phyloP scores from a whole-genome alignment of 2,888 invertebrate species.

The Strigamia crassipes region DNA sequence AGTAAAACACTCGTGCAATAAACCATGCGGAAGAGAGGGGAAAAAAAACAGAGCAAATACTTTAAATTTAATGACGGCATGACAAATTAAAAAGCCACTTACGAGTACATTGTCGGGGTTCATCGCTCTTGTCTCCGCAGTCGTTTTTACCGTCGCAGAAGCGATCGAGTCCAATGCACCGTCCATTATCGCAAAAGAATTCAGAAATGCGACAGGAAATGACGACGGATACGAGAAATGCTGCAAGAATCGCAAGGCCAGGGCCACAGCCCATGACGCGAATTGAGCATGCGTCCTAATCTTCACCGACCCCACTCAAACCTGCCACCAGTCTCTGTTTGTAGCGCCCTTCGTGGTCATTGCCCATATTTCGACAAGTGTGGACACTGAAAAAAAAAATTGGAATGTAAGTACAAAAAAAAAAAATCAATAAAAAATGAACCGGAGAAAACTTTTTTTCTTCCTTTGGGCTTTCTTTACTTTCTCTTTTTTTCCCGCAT shows the following conservation, averaged over 20 bases:
- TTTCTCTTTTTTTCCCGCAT: not conserved
- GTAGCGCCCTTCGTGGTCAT: constrained; percentile 19
- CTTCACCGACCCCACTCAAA: constrained; percentile 14
- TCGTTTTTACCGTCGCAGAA: constrained; percentile 78
- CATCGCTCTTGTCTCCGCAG: constrained; percentile 78
- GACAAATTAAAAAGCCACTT: constrained; percentile 61
- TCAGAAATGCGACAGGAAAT: constrained; percentile 73
- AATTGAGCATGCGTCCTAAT: constrained; percentile 21
- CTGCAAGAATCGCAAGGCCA: constrained; percentile 17
- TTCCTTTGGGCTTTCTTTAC: constrained; percentile 10
- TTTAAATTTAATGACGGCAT: not conserved
- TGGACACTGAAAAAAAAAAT: constrained; percentile 24
- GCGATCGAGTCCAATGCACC: constrained; percentile 74
- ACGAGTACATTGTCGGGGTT: constrained; percentile 76
- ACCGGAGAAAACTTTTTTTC: constrained; percentile 23
- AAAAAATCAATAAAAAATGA: constrained; percentile 40
- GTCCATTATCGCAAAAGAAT: constrained; percentile 70
- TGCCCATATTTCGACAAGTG: constrained; percentile 17
- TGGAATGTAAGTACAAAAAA: not conserved
- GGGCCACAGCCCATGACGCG: constrained; percentile 44
- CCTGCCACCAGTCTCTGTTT: constrained; percentile 17
- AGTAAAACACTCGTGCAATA: not conserved
- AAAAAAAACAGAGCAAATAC: not conserved
- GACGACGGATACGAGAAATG: constrained; percentile 31
- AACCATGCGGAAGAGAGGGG: not conserved